Evolutionary conservation across 2,888 invertebrate species (phyloP).

Genomic region (Drosophila recens): DNA sequence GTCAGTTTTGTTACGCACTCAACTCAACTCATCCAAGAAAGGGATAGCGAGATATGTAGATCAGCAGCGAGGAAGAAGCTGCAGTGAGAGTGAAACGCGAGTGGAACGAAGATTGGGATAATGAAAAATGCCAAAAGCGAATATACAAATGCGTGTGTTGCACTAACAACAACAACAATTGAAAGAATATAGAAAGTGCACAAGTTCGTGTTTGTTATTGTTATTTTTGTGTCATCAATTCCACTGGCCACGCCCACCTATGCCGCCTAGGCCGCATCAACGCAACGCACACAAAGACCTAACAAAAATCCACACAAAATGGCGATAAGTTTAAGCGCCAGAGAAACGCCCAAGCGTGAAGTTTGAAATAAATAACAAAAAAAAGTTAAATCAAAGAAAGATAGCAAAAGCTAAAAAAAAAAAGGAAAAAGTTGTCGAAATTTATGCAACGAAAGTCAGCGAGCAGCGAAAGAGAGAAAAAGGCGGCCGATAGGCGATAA

Average conservation of each 20-base stretch:
- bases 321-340: constrained; percentile 83
- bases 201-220: constrained; percentile 24
- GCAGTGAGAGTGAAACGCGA: constrained; percentile 43
- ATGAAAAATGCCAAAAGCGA: constrained; percentile 11
- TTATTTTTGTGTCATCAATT: constrained; percentile 23
- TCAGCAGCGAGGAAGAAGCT: constrained; percentile 8
- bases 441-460: constrained; percentile 50
- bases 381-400: constrained; percentile 11
- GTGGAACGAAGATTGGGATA: constrained; percentile 33
- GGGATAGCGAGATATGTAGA: constrained; percentile 15
- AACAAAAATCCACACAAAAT: constrained; percentile 85
- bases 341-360: constrained; percentile 67
- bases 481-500: constrained; percentile 48
- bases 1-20: constrained; percentile 60
- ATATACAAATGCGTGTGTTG: constrained; percentile 9
- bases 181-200: constrained; percentile 20
- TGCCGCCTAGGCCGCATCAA: constrained; percentile 77
- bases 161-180: constrained; percentile 11
- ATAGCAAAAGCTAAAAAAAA: constrained; percentile 17
- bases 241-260: constrained; percentile 66
- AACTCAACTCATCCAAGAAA: constrained; percentile 23
- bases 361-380: constrained; percentile 23
- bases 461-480: constrained; percentile 12
- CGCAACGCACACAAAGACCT: constrained; percentile 83
- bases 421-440: constrained; percentile 31